Evolutionary conservation across 2,113 vertebrate species (phyloP).

Genomic region (Brachionichthys hirsutus): DNA sequence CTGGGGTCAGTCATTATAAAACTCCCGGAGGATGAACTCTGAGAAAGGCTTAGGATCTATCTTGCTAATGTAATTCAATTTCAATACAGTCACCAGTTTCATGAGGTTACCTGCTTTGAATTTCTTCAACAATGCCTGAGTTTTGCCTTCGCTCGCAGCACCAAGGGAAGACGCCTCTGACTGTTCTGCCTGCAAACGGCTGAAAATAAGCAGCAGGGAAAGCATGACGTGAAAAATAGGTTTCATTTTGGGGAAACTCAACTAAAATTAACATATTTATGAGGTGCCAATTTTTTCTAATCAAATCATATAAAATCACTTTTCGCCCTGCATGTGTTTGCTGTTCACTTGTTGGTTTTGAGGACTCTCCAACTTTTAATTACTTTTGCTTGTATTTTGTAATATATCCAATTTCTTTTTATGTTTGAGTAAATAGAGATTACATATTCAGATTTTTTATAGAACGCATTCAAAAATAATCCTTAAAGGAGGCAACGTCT

Average conservation of each 20-base stretch:
- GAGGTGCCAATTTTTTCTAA: neutral
- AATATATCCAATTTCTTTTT: neutral
- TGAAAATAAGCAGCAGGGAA: neutral
- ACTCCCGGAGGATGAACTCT: slow-evolving; percentile 16
- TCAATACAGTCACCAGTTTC: slow-evolving; percentile 15
- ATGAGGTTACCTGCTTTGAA: slow-evolving; percentile 13
- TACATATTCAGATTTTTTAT: too few species aligned
- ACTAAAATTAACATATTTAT: neutral
- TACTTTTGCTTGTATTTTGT: neutral
- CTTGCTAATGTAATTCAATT: slow-evolving; percentile 16
- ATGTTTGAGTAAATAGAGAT: too few species aligned
- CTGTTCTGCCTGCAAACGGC: neutral
- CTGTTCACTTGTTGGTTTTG: neutral
- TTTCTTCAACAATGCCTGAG: slow-evolving; percentile 6
- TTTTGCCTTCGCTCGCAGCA: neutral
- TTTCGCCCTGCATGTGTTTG: neutral
- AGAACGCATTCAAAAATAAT: too few species aligned
- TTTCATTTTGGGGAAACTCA: neutral
- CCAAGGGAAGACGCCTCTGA: slow-evolving; percentile 5
- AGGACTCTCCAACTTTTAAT: neutral
- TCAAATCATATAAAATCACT: neutral
- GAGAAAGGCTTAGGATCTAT: slow-evolving; percentile 12
- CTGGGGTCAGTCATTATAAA: slow-evolving; percentile 24
- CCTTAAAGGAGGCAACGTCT: too few species aligned
- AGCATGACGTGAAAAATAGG: neutral